Evolutionary conservation across 2,888 invertebrate species (phyloP).

Genomic region (Eupithecia dodoneata): DNA sequence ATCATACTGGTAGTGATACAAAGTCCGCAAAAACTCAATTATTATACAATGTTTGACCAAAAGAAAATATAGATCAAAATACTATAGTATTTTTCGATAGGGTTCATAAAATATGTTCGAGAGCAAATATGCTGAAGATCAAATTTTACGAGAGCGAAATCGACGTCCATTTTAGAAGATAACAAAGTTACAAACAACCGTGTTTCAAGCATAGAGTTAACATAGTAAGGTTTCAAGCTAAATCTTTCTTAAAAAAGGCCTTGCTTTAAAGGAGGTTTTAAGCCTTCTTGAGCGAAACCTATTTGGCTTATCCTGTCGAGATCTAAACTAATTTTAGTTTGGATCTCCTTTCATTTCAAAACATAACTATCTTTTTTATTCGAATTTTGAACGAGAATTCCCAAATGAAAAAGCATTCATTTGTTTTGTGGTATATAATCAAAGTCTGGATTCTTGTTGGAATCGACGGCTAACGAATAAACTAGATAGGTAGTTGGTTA

Average conservation of each 20-base stretch:
- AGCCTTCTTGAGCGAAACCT: neutral
- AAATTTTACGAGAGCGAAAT: neutral
- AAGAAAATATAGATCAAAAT: neutral
- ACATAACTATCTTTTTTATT: neutral
- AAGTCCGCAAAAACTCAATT: no score
- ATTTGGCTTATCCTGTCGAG: neutral
- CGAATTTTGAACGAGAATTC: neutral
- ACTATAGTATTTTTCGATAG: neutral
- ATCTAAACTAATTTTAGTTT: neutral
- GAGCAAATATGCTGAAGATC: neutral
- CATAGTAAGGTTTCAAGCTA: no score
- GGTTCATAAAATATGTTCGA: slow-evolving; percentile 2
- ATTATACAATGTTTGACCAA: neutral
- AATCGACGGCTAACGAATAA: no score
- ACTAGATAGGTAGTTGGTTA: no score
- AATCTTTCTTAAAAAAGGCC: no score
- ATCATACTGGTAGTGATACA: no score
- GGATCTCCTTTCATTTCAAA: neutral
- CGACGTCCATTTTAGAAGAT: neutral
- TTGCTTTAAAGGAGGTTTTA: neutral
- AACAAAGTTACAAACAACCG: neutral
- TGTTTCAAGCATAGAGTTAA: neutral
- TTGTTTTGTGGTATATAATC: neutral
- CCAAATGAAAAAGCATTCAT: neutral
- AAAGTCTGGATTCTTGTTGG: neutral